Evolutionary conservation across 2,797 vertebrate species (phyloP).

Genomic region (Poeciliopsis paucimaculata): DNA sequence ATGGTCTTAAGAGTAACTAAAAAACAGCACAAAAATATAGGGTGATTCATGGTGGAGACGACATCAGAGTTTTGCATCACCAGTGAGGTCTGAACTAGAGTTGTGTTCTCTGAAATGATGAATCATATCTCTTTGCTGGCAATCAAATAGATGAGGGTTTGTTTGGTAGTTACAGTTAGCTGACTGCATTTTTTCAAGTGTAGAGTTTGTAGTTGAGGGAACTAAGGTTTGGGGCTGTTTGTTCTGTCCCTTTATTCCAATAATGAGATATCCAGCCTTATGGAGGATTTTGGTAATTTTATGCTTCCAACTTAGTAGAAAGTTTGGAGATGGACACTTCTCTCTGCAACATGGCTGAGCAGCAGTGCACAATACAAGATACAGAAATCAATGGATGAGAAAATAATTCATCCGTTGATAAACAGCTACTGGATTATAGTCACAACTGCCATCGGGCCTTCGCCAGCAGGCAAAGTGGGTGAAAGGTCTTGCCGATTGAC

Average conservation of each 20-base stretch:
- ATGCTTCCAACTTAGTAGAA: not conserved
- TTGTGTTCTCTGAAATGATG: not conserved
- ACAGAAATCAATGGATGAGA: not conserved
- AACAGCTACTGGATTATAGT: no score
- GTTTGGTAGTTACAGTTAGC: not conserved
- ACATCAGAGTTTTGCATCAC: not conserved
- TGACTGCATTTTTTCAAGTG: not conserved
- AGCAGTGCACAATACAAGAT: not conserved
- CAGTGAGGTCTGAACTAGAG: not conserved
- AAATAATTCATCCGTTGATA: no score
- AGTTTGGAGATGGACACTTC: not conserved
- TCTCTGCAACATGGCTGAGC: not conserved
- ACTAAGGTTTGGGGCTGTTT: not conserved
- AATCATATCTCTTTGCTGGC: not conserved
- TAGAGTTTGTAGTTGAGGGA: not conserved
- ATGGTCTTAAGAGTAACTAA: not conserved
- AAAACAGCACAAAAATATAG: not conserved
- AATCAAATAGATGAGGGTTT: not conserved
- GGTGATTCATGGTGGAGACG: not conserved
- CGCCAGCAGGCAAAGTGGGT: no score
- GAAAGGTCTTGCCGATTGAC: no score
- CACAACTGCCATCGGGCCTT: no score
- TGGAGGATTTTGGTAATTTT: not conserved
- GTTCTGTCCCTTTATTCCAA: not conserved
- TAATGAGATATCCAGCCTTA: not conserved